Evolutionary conservation across 2,797 vertebrate species (phyloP), one percentile per base, ranked within the genome.

Genomic region (Spinus pinus): DNA sequence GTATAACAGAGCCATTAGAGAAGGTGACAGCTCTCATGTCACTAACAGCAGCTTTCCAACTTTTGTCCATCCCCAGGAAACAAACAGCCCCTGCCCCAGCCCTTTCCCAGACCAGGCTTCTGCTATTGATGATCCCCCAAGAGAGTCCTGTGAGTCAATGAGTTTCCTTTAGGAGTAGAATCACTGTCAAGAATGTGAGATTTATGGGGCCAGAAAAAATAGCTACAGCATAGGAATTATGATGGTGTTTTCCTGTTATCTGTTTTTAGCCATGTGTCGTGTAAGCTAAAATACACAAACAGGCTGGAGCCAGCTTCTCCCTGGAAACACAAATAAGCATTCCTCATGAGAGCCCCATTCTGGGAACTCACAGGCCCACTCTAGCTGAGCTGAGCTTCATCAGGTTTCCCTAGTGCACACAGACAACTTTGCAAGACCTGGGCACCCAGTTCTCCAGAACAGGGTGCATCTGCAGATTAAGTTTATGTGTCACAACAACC

Each of bases 301-400:
- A 71, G 27, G 39, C 39, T 58, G 56, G 19, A 93, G 39, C 9
- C 89, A 65, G 54, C n/a, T 83, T 94, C 50, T 61, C 54, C 39
- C 42, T 69, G 42, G 72, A 81, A 88, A 60, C 25, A 57, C 3
- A 6, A 66, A 66, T 37, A 47, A 2, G 0, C 0, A 2, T 19
- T 92, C 21, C 37, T 79, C 47, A 75, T 0, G 0, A 87, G n/a
- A 82, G 27, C 64, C 50, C 28, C 14, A 3, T 27, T 57, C 74
- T 42, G 49, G 64, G 56, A 87, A 73, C 30, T 57, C 72, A 28
- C 0, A 1, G 22, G 33, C 15, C 9, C 13, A 9, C 46, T 35
- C 25, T 3, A 18, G 53, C 20, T 4, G 1, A 13, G 31, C 12
- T 1, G 0, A 60, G 21, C 15, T 19, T 37, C 6, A 0, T 33